phyloP scores from a whole-genome alignment of 92 coral and sea anemone genomes.

The Palythoa caribaeorum region DNA sequence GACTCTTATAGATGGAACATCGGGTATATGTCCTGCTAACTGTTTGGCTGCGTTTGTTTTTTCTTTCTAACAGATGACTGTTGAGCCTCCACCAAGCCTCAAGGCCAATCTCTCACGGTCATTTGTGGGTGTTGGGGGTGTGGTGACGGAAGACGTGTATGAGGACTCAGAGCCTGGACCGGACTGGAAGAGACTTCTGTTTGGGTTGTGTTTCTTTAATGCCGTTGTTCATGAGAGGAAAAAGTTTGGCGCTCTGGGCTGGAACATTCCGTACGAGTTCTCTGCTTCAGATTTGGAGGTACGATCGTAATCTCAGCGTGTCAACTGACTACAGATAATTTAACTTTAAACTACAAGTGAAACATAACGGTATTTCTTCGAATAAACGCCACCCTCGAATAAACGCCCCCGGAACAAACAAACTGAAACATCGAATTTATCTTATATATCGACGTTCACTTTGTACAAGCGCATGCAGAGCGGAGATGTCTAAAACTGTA shows the following conservation, averaged over 20 bases:
- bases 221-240: constrained; percentile 96
- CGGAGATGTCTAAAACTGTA: no score
- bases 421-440: no score
- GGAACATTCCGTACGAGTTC: constrained; percentile 98
- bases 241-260: constrained; percentile 93
- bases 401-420: no score
- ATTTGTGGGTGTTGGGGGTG: constrained; percentile 92
- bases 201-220: constrained; percentile 96
- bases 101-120: constrained; percentile 94
- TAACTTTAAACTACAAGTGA: no score
- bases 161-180: constrained; percentile 96
- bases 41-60: not conserved
- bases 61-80: constrained; percentile 80
- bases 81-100: constrained; percentile 97
- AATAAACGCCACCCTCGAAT: no score
- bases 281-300: constrained; percentile 97
- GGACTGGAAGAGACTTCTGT: constrained; percentile 91
- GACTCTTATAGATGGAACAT: no score
- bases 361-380: no score
- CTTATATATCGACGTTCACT: no score
- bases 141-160: constrained; percentile 85
- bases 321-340: no score
- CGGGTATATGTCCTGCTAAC: no score
- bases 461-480: no score
- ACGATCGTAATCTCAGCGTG: not conserved